Base-by-base conservation (phyloP, 1,140 invertebrate species). In the Leptestheria dahalacensis region DNA sequence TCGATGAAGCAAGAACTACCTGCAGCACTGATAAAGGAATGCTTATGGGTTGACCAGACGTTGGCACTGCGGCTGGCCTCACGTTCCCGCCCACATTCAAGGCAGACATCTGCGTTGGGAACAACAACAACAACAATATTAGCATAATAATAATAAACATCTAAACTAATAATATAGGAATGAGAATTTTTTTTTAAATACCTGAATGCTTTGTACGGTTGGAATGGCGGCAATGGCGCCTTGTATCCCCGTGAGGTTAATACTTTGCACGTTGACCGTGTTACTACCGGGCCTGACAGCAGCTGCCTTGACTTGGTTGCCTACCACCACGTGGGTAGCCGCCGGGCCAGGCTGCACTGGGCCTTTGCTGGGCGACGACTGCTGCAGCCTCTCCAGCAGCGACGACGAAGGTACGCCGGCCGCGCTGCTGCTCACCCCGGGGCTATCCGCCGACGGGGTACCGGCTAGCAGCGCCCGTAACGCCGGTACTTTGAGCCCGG, bases 121-220 rank as follows among this genome's bases (percentile, higher is more conserved):
- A 28, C 25, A 18, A 24, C 26, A 29, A 26, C 11, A 56, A 56
- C 21, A 56, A 56, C 33, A 12, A 41, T 33, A 18, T 2, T 9
- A 20, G 33, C 11, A 2, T 21, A 25, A 24, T 0, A 56, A 10
- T 56, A 41, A 41, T 41, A 41, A 41, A n/a, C n/a, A n/a, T n/a
- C n/a, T n/a, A n/a, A n/a, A n/a, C n/a, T n/a, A n/a, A n/a, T n/a
- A n/a, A n/a, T n/a, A n/a, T n/a, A n/a, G n/a, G n/a, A n/a, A n/a
- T n/a, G n/a, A n/a, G n/a, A n/a, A n/a, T n/a, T n/a, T n/a, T n/a
- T n/a, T n/a, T n/a, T n/a, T 41, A 60, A 58, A 55, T 48, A 83
- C 81, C 71, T 82, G 80, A 53, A 88, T 83, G 72, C 86, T 87
- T 72, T 89, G 85, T 20, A 88, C 71, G 51, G 83, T 83, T 53